Evolutionary conservation across 2,888 invertebrate genomes (phyloP), one percentile per base, ranked within the genome.

Genomic region (Melieria crassipennis): DNA sequence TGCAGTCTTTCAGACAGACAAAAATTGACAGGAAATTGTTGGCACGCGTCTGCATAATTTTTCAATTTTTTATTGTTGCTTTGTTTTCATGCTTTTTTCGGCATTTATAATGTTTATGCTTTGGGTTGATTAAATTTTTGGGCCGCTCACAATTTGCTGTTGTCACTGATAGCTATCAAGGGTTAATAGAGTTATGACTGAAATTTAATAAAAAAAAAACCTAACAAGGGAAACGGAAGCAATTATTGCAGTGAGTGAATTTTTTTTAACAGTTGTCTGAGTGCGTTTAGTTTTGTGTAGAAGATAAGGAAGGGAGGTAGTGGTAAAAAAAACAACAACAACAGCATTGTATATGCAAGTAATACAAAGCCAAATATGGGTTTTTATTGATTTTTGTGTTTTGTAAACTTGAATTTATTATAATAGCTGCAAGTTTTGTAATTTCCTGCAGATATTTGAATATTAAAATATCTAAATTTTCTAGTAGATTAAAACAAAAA

Each of bases 21-120:
- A 1, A 11, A 50, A 69, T 52, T 62, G 69, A 47, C 69, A 69
- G 56, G 62, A 69, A 69, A 69, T 69, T 69, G 62, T 3, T 47
- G 56, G 46, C 69, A 69, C 69, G 69, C 69, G 69, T 56, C 62
- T 60, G 47, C 69, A 69, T 63, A 63, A 56, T 69, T 62, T 62
- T 47, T 11, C n/a, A 46, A 42, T n/a, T 52, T 11, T 16, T n/a
- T 62, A 6, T 30, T 13, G n/a, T 7, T 55, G 45, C 9, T 60
- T 47, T 45, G 47, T 60, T 67, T 43, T 50, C 52, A 46, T 65
- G 65, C 65, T 30, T 65, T 65, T 13, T 61, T 61, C 30, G 13
- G 46, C 56, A 42, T 64, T 64, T 43, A 52, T 64, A 3, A n/a
- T 10, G 42, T 9, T 13, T 48, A 30, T 58, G 57, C 4, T 13